Evolutionary conservation across 2,113 vertebrate genomes (phyloP).

Genomic region (Syngnathus typhle): DNA sequence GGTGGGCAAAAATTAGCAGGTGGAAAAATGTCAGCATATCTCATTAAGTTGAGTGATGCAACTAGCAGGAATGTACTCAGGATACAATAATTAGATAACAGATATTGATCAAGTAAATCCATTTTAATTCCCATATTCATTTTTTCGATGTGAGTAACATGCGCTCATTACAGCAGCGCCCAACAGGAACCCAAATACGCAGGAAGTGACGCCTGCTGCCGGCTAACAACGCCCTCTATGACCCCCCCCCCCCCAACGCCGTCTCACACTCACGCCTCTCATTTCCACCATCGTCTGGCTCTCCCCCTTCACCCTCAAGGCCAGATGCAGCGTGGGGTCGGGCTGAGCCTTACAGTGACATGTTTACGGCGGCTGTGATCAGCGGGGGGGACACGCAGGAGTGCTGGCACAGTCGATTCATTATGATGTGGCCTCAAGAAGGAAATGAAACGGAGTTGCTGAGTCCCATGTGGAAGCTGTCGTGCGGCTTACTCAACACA

Average conservation of each 20-base stretch:
- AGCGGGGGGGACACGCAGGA: constrained; percentile 63
- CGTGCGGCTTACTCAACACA: constrained; percentile 36
- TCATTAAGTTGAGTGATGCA: background rate
- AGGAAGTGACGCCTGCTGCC: constrained; percentile 60
- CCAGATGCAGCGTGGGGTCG: constrained; percentile 81
- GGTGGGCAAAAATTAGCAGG: constrained; percentile 60
- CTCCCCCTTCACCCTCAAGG: constrained; percentile 77
- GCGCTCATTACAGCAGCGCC: constrained; percentile 27
- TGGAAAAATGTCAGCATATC: background rate
- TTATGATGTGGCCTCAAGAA: constrained; percentile 64
- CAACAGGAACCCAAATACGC: constrained; percentile 42
- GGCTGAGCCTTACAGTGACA: constrained; percentile 93
- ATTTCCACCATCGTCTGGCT: constrained; percentile 80
- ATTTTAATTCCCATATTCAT: background rate
- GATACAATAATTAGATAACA: background rate
- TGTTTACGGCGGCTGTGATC: constrained; percentile 85
- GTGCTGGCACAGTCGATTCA: constrained; percentile 74
- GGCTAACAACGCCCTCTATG: constrained; percentile 34
- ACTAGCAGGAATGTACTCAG: background rate
- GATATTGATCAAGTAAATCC: background rate
- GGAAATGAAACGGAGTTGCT: constrained; percentile 67
- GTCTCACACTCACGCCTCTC: constrained; percentile 57
- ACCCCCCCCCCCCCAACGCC: constrained; percentile 5
- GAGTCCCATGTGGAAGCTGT: constrained; percentile 54
- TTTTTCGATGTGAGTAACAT: background rate